Conservation (phyloP, 1,140 invertebrate species). For the Marisa cornuarietis region DNA sequence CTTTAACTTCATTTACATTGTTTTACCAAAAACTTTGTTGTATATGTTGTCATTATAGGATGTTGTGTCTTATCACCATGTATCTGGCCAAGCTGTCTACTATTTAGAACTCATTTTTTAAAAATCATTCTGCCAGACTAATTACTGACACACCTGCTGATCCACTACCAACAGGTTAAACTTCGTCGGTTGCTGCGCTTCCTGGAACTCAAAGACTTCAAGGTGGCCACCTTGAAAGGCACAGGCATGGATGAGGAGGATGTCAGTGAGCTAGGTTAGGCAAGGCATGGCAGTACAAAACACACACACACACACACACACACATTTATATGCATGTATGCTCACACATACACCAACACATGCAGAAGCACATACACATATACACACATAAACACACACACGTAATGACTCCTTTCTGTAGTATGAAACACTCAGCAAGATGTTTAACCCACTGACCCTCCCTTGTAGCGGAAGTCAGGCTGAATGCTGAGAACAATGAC, state of each 20-base stretch:
- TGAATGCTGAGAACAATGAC: too few species aligned
- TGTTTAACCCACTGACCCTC: too few species aligned
- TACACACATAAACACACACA: too few species aligned
- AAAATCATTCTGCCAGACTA: neutral
- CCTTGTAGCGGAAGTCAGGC: too few species aligned
- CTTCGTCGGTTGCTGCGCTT: conserved; percentile 71
- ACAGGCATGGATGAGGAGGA: conserved; percentile 52
- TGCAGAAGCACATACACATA: too few species aligned
- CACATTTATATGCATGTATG: neutral
- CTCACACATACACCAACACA: too few species aligned
- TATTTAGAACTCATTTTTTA: conserved; percentile 3
- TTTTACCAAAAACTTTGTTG: too few species aligned
- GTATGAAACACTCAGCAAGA: too few species aligned
- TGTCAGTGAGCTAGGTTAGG: conserved; percentile 31
- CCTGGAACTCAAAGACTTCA: conserved; percentile 67
- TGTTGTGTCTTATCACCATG: too few species aligned
- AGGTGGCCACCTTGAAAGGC: conserved; percentile 40
- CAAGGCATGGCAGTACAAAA: neutral
- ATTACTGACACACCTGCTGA: neutral
- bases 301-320: neutral
- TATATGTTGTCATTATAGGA: too few species aligned
- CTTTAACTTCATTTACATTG: too few species aligned
- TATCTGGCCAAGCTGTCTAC: neutral
- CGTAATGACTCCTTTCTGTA: too few species aligned
- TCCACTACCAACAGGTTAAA: conserved; percentile 59